Evolutionary conservation across 2,888 invertebrate genomes (phyloP), one percentile per base, ranked within the genome.

Genomic region (Sepioteuthis lessoniana): DNA sequence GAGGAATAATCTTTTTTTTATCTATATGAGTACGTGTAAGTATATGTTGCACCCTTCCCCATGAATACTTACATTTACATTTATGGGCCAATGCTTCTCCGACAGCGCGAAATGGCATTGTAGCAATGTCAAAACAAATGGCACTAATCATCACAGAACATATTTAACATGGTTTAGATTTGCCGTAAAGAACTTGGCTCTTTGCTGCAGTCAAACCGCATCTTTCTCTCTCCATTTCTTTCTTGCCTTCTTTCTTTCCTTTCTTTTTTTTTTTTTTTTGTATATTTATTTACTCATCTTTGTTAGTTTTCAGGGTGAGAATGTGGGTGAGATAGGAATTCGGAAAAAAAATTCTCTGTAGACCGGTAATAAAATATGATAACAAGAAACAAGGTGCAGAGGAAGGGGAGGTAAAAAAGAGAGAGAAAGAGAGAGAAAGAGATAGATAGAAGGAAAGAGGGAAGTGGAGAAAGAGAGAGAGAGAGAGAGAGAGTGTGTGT

Each of bases 61-160:
- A 4, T 60, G n/a, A 7, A n/a, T 76, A n/a, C 76, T n/a, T 76
- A 31, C 76, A 76, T 76, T 76, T 76, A 76, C n/a, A 31, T 76
- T 76, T 76, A 8, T 31, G 76, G 76, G 76, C 76, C 76, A 76
- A 8, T 76, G 76, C 76, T 31, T 31, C 76, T 76, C 8, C 76
- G 76, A 76, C 76, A 76, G 31, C 76, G 76, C 76, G 76, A 76
- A 76, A 76, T 76, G 76, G n/a, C 76, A 76, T 76, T 76, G 76
- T 76, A 76, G 76, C n/a, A 31, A 31, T 76, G 76, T 76, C 76
- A 76, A n/a, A 76, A 76, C 76, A 76, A 76, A 76, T 76, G 76
- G n/a, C 76, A 76, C 76, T 31, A 76, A 76, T 76, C 76, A 76
- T 76, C 76, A 76, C n/a, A 31, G n/a, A 76, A 76, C 76, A 76